These are phyloP conservation scores for Phrixothrix hirtus DNA, from an alignment of 2,888 invertebrate species.

Conservation along the genomic window DNA sequence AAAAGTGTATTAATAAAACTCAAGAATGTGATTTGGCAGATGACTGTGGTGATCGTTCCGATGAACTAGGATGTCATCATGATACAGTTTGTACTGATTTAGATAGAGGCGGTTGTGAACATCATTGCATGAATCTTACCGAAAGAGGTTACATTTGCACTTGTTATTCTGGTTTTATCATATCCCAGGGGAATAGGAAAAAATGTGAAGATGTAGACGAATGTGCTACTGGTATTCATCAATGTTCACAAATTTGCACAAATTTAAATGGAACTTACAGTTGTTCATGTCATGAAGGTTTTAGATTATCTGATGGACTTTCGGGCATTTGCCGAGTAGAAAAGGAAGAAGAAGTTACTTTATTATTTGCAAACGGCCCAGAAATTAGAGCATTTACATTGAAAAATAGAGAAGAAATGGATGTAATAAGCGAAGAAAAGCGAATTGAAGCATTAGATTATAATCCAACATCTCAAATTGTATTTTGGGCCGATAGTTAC, in stretches of 20 bases:
- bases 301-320: conserved; percentile 71
- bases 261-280: conserved; percentile 89
- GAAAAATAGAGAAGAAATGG: conserved; percentile 68
- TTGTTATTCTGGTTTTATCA: conserved; percentile 85
- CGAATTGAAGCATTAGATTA: conserved; percentile 91
- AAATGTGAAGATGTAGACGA: conserved; percentile 89
- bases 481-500: conserved; percentile 96
- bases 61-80: conserved; percentile 87
- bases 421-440: conserved; percentile 82
- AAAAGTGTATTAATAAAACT: conserved; percentile 76
- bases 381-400: conserved; percentile 79
- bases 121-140: conserved; percentile 85
- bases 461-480: conserved; percentile 78
- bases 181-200: conserved; percentile 78
- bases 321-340: conserved; percentile 83
- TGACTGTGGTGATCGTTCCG: conserved; percentile 89
- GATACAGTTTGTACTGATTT: conserved; percentile 63
- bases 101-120: conserved; percentile 83
- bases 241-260: conserved; percentile 91
- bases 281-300: conserved; percentile 86
- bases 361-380: conserved; percentile 81
- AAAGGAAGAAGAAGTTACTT: conserved; percentile 66
- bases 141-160: conserved; percentile 87
- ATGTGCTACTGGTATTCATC: conserved; percentile 78
- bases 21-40: conserved; percentile 87